Base-by-base conservation (phyloP, 2,113 vertebrate species). In the Grammomys surdaster region DNA sequence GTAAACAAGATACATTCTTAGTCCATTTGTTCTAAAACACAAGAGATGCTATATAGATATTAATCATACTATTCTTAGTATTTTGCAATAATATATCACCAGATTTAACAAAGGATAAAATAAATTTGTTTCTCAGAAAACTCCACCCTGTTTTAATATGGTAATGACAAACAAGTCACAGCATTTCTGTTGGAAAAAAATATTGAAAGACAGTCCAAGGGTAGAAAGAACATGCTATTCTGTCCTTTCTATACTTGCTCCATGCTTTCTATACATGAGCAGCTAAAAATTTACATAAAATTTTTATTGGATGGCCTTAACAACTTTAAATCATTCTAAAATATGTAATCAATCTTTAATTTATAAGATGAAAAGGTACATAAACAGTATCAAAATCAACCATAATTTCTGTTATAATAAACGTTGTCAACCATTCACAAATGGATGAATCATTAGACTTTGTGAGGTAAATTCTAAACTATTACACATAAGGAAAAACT, bases 41-140 rank as follows among this genome's bases (percentile, higher is more conserved):
- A 43, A 51, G 54, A 76, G 8, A 80, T 1, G 0, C 13, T 91
- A 43, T 56, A 11, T 28, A 90, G 78, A 63, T 81, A 56, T 54
- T 65, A 80, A 43, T 85, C 40, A 75, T 65, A 73, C 26, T 43
- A 26, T 17, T 63, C 3, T 20, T 63, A 90, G 2, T 94, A 51
- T 1, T 26, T 81, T 75, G 43, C 2, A 80, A 90, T 78, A 72
- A 24, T 88, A 10, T 13, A 70, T 70, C 56, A 22, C 14, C 28
- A 88, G 20, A 48, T 63, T 89, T 96, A 56, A 36, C 2, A 93
- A 69, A 91, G 51, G 22, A 76, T 9, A 94, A 43, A 88, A 75
- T 16, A 78, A 40, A 56, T 67, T 48, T 92, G 1, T 67, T 0
- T 65, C 88, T 92, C 51, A 65, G 56, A 56, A 81, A 82, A 60